Evolutionary conservation across 2,888 invertebrate genomes (phyloP).

Genomic region (Ophion ellenae): DNA sequence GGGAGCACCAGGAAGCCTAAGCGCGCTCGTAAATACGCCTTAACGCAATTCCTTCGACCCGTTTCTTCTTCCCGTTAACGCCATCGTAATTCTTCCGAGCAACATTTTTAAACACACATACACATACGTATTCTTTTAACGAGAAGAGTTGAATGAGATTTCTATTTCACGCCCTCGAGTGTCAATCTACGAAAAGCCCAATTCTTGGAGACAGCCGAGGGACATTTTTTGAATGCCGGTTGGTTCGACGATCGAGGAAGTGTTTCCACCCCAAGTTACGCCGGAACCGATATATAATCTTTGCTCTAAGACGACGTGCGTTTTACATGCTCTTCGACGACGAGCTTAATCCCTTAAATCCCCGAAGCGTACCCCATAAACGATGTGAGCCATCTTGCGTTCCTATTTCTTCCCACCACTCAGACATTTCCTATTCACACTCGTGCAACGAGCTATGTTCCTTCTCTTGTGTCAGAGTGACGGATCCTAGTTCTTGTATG

Average conservation of each 20-base stretch:
- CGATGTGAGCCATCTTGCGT: slow-evolving; percentile 77
- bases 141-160: slow-evolving; percentile 59
- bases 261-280: slow-evolving; percentile 43
- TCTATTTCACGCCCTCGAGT: slow-evolving; percentile 46
- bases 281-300: slow-evolving; percentile 79
- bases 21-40: slow-evolving; percentile 58
- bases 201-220: background rate
- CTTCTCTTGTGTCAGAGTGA: background rate
- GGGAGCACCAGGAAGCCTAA: slow-evolving; percentile 32
- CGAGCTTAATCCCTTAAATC: slow-evolving; percentile 76
- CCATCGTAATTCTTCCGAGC: slow-evolving; percentile 46
- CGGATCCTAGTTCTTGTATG: background rate
- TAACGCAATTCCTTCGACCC: slow-evolving; percentile 39
- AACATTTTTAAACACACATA: slow-evolving; percentile 39
- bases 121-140: slow-evolving; percentile 1
- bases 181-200: slow-evolving; percentile 25
- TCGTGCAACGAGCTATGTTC: background rate
- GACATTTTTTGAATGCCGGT: background rate
- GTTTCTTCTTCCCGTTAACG: slow-evolving; percentile 53
- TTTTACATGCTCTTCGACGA: slow-evolving; percentile 75
- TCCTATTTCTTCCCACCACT: slow-evolving; percentile 25
- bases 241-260: slow-evolving; percentile 52
- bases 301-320: slow-evolving; percentile 69
- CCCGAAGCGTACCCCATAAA: slow-evolving; percentile 67
- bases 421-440: background rate